Percentiles rank a stretch among this genome's conserved stretches.
Conservation (phyloP, 2,888 invertebrate species). For the Hypomecis atomaria region DNA sequence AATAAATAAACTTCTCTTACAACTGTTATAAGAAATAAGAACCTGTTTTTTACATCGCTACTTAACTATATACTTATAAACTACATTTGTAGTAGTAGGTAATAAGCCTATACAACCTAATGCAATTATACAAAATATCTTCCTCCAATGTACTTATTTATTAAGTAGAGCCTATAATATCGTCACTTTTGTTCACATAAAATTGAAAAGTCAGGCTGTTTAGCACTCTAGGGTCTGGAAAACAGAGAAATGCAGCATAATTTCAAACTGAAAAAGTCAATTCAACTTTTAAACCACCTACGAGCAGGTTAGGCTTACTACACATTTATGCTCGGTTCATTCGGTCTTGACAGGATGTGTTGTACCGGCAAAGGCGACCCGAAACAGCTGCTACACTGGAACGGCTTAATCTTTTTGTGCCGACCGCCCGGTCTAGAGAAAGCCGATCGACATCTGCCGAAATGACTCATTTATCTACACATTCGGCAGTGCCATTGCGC, state of each 20-base stretch:
- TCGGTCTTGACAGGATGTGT: too few species aligned
- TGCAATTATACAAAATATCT: constrained; percentile 82
- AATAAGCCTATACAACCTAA: constrained; percentile 79
- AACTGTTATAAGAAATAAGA: constrained; percentile 65
- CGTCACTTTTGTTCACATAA: constrained; percentile 74
- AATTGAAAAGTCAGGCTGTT: constrained; percentile 44
- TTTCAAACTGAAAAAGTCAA: background rate
- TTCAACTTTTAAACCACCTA: background rate
- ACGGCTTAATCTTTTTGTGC: too few species aligned
- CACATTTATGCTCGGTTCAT: too few species aligned
- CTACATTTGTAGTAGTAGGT: constrained; percentile 63
- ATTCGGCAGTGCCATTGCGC: too few species aligned
- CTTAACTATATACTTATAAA: constrained; percentile 61
- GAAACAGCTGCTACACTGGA: too few species aligned
- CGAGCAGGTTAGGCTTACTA: too few species aligned
- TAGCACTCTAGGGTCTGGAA: background rate
- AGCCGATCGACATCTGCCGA: too few species aligned
- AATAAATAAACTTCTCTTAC: constrained; percentile 74
- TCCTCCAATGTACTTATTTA: constrained; percentile 73
- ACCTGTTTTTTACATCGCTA: constrained; percentile 74
- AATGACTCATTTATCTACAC: too few species aligned
- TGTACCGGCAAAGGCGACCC: too few species aligned
- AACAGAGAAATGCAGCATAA: background rate
- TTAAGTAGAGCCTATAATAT: constrained; percentile 73
- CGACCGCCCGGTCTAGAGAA: too few species aligned